A percentile compares a stretch with the other conserved stretches of the same genome.
These are phyloP conservation scores for Agrotis segetum DNA, from an alignment of 2,888 invertebrate genomes.

Conservation along the genomic window DNA sequence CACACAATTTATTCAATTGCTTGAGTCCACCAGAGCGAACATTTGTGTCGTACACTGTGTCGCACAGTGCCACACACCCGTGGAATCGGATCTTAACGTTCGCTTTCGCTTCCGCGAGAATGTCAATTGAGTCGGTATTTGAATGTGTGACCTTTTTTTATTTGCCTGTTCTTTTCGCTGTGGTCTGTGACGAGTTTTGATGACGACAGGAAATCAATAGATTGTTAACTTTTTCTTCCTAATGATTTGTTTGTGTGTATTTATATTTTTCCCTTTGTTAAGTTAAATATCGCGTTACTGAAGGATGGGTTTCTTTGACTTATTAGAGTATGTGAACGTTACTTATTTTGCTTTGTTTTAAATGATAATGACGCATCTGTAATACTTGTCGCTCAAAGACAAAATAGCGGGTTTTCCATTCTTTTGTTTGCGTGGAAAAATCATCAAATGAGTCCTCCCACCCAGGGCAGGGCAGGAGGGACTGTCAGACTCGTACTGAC, in stretches of 20 bases:
- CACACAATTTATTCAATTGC: no score
- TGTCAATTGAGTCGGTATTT: constrained; percentile 53
- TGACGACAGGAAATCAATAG: constrained; percentile 17
- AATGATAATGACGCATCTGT: neutral
- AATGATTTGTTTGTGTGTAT: constrained; percentile 31
- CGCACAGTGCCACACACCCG: no score
- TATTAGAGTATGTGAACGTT: constrained; percentile 18
- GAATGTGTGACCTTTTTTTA: constrained; percentile 60
- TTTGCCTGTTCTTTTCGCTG: constrained; percentile 44
- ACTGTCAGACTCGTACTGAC: no score
- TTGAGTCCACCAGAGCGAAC: no score
- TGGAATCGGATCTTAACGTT: constrained; percentile 12
- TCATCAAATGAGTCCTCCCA: no score
- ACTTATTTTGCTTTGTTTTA: constrained; percentile 18
- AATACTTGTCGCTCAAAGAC: neutral
- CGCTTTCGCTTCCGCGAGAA: constrained; percentile 44
- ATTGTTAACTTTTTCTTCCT: constrained; percentile 20
- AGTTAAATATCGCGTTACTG: constrained; percentile 23
- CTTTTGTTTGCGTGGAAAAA: no score
- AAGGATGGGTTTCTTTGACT: constrained; percentile 26
- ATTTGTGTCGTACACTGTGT: no score
- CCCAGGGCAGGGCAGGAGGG: no score
- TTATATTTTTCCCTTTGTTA: constrained; percentile 28
- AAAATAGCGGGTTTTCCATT: no score
- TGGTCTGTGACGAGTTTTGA: constrained; percentile 24